Evolutionary conservation across 2,888 invertebrate species (phyloP), one percentile per base, ranked within the genome.

Genomic region (Nemotelus nigrinus): DNA sequence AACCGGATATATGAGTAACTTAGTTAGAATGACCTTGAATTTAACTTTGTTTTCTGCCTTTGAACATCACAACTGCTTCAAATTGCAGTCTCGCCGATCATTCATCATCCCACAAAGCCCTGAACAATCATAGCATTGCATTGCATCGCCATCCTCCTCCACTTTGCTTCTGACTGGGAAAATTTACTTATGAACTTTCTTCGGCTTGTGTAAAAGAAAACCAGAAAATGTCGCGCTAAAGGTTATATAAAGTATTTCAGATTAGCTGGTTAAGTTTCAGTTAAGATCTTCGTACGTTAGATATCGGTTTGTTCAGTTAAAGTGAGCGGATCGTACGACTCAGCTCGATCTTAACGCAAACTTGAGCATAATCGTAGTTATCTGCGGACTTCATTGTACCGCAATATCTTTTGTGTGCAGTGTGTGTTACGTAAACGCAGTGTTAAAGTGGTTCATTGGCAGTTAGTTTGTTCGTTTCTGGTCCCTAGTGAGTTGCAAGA

Each of bases 181-280:
- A 47, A 70, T 70, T 70, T 70, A 53, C 70, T 70, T 55, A 55
- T 70, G 44, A 55, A 70, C 70, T 70, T 70, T 70, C 70, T 70
- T 70, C 70, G 8, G 2, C 48, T 55, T 47, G 47, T 41, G 7
- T 47, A n/a, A 47, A 70, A 70, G 70, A 70, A 70, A 53, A 70
- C 70, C 39, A n/a, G 70, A 67, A 67, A 67, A 67, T 67, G 67
- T 67, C 67, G 67, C 67, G 47, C 25, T 25, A 10, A 48, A 70
- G 70, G 53, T 70, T 70, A 70, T 53, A 70, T 70, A 70, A 70
- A 70, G 53, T 70, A 41, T 70, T 70, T 55, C 7, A 70, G 70
- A 53, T 53, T 41, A 41, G 6, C 55, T 43, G 48, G 68, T 39
- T 68, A 7, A 55, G 50, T 55, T 70, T n/a, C 70, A 70, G 70